Percentiles rank a stretch among this genome's conserved stretches.
Evolutionary conservation across 1,140 invertebrate genomes (phyloP).

Genomic region (Magallana gigas): DNA sequence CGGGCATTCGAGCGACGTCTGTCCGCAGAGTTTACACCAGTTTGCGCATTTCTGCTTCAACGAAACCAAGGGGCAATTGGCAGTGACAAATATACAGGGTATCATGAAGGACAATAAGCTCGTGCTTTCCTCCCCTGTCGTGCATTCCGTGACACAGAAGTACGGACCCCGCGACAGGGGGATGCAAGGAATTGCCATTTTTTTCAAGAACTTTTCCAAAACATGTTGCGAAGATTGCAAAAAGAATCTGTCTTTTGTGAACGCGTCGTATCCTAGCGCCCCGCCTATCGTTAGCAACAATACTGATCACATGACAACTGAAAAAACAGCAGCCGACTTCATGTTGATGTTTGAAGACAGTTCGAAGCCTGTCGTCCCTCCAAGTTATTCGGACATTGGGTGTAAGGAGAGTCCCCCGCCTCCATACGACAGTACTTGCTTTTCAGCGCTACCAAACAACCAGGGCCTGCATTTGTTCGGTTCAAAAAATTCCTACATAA

Average conservation of each 20-base stretch:
- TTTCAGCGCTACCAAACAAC: not conserved
- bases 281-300: not conserved
- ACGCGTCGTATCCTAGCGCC: not conserved
- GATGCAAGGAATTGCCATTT: slow-evolving; percentile 10
- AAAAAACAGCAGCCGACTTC: not conserved
- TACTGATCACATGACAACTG: not conserved
- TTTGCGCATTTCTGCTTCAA: slow-evolving; percentile 42
- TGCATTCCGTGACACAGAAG: slow-evolving; percentile 11
- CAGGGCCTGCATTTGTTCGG: not conserved
- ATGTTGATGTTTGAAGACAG: not conserved
- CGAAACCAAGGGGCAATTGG: slow-evolving; percentile 43
- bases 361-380: not conserved
- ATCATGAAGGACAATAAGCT: not conserved
- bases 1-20: not conserved
- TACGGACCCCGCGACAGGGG: slow-evolving; percentile 44
- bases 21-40: slow-evolving; percentile 18
- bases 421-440: not conserved
- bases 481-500: not conserved
- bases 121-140: slow-evolving; percentile 28
- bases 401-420: not conserved
- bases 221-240: not conserved
- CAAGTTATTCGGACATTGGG: not conserved
- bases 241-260: not conserved
- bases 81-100: slow-evolving; percentile 38
- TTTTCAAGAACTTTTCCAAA: slow-evolving; percentile 10